A percentile compares a stretch with the other conserved stretches of the same genome.
These are phyloP conservation scores for Nomada lathburiana DNA, from an alignment of 2,888 invertebrate genomes.

Conservation along the genomic window DNA sequence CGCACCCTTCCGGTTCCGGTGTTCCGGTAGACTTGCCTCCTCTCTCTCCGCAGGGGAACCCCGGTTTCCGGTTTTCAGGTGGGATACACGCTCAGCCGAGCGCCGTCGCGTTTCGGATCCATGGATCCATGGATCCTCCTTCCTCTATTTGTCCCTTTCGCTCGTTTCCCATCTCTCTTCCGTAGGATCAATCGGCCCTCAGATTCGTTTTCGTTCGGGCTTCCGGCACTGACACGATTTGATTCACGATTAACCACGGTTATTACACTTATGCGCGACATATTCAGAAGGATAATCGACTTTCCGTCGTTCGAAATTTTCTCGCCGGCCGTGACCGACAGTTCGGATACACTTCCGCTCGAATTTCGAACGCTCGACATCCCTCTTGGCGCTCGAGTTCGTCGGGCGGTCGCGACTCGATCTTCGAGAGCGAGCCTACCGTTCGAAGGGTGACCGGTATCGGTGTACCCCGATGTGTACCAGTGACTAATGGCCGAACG, in stretches of 20 bases:
- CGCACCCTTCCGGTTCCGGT: constrained; percentile 85
- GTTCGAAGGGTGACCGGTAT: constrained; percentile 39
- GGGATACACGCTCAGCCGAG: constrained; percentile 83
- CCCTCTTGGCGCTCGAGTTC: background rate
- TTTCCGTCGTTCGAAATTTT: background rate
- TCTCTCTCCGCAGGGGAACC: constrained; percentile 68
- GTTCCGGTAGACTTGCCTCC: constrained; percentile 84
- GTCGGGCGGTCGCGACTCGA: background rate
- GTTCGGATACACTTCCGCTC: constrained; percentile 1
- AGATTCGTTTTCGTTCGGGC: constrained; percentile 47
- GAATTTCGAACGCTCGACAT: background rate
- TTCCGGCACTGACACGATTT: constrained; percentile 13
- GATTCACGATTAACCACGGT: background rate
- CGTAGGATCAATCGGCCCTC: constrained; percentile 38
- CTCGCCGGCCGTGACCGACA: background rate
- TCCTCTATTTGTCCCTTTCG: constrained; percentile 54
- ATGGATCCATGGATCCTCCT: constrained; percentile 72
- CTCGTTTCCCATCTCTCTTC: constrained; percentile 17
- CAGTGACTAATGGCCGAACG: constrained; percentile 76
- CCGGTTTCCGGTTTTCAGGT: constrained; percentile 79
- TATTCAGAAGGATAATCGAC: background rate
- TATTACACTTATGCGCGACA: background rate
- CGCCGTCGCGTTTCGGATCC: constrained; percentile 74
- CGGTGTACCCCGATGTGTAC: constrained; percentile 37
- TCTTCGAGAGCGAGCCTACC: constrained; percentile 22